phyloP scores from a whole-genome alignment of 1,140 invertebrate genomes.

The Brachionus plicatilis region DNA sequence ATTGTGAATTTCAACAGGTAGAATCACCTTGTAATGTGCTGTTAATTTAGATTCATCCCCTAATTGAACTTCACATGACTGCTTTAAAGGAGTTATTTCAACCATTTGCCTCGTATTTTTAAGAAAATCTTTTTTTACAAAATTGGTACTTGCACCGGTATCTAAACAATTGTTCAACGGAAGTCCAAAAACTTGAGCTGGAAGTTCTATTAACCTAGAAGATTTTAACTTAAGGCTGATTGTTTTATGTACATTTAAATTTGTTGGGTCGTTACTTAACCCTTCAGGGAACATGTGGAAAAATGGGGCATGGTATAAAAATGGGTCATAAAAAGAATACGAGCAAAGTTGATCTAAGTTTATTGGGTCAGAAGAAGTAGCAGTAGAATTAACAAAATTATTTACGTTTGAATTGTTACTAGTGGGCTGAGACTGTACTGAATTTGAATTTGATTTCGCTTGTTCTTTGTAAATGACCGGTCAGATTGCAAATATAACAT shows the following conservation, averaged over 20 bases:
- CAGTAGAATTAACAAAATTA: neutral
- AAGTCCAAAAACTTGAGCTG: neutral
- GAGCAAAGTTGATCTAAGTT: neutral
- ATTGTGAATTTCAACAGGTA: neutral
- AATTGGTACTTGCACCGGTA: neutral
- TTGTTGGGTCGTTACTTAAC: neutral
- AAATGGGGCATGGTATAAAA: neutral
- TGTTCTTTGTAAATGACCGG: neutral
- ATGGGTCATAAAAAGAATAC: slow-evolving; percentile 14
- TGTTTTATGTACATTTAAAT: neutral
- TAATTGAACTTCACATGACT: neutral
- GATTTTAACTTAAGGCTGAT: neutral
- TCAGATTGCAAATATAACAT: neutral
- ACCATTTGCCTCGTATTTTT: neutral
- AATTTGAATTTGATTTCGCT: neutral
- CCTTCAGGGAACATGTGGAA: neutral
- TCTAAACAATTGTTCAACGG: neutral
- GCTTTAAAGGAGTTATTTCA: neutral
- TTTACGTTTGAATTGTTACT: neutral
- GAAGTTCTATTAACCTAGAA: neutral
- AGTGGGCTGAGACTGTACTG: neutral
- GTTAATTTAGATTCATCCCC: neutral
- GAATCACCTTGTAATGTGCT: neutral
- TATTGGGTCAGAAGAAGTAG: neutral
- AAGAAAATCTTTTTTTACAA: neutral